A percentile compares a stretch with the other conserved stretches of the same genome.
Conservation (phyloP, 2,113 vertebrate species). For the Dasyprocta punctata region DNA sequence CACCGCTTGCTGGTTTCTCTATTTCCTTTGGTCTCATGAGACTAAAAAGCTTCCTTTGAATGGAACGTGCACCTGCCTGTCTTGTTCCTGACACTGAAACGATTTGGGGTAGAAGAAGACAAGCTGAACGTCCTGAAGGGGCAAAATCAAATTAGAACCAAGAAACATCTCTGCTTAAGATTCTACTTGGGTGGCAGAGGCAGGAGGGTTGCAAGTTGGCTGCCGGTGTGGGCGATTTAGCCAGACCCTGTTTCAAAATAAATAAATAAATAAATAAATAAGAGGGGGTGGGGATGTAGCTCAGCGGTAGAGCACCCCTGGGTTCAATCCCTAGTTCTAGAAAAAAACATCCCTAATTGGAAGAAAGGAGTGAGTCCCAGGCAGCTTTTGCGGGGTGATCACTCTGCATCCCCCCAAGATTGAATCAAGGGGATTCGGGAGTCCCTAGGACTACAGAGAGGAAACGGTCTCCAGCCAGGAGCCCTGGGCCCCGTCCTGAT, state of each 20-base stretch:
- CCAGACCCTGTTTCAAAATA: neutral
- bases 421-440: neutral
- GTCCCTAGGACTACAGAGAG: neutral
- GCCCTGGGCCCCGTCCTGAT: neutral
- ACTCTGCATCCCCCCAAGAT: fast-evolving
- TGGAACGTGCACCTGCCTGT: neutral
- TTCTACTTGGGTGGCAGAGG: neutral
- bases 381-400: fast-evolving
- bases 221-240: neutral
- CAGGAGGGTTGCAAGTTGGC: neutral
- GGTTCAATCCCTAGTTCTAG: neutral
- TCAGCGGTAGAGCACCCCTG: neutral
- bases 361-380: neutral
- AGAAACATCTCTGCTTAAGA: neutral
- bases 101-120: neutral
- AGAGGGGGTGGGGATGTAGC: neutral
- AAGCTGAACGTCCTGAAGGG: neutral
- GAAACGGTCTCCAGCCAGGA: neutral
- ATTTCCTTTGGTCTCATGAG: neutral
- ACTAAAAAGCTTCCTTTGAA: neutral
- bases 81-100: neutral
- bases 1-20: neutral
- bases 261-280: neutral
- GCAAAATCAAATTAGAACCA: neutral
- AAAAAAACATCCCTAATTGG: neutral